Conservation (phyloP, 2,797 vertebrate genomes). For the Antennarius maculatus region DNA sequence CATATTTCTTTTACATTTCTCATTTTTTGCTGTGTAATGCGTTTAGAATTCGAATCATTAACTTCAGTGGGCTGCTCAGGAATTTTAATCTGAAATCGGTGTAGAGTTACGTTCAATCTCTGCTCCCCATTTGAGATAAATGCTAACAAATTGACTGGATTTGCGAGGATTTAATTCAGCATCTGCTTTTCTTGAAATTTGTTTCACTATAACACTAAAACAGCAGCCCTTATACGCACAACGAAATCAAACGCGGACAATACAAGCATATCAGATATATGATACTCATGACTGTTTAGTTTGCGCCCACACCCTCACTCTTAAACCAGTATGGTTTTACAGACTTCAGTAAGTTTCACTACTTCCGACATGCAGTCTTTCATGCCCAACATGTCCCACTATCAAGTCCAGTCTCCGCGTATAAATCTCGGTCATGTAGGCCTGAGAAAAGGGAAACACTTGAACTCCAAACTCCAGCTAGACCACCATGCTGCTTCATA, state of each 20-base stretch:
- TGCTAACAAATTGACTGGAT: slow-evolving; percentile 49
- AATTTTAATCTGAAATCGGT: slow-evolving; percentile 26
- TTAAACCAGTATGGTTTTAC: slow-evolving; percentile 26
- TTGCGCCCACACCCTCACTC: slow-evolving; percentile 24
- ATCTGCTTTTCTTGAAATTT: slow-evolving; percentile 23
- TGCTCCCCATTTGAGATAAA: slow-evolving; percentile 37
- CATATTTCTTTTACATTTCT: not conserved
- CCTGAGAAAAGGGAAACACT: slow-evolving; percentile 54
- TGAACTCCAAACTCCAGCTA: slow-evolving; percentile 62
- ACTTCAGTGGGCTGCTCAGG: not conserved
- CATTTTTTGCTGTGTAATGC: not conserved
- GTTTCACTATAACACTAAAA: slow-evolving; percentile 8
- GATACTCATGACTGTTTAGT: slow-evolving; percentile 37
- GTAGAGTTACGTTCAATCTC: slow-evolving; percentile 15
- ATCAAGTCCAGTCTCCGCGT: slow-evolving; percentile 59
- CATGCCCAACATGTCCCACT: slow-evolving; percentile 29
- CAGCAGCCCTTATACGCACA: slow-evolving; percentile 31
- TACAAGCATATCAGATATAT: slow-evolving; percentile 45
- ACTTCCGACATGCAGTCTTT: slow-evolving; percentile 38
- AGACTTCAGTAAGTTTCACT: slow-evolving; percentile 37
- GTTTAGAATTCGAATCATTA: slow-evolving; percentile 6
- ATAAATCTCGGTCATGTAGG: slow-evolving; percentile 45
- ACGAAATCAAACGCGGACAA: slow-evolving; percentile 41
- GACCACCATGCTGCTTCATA: not conserved
- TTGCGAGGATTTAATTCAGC: slow-evolving; percentile 43